phyloP scores from a whole-genome alignment of 1,140 invertebrate genomes.

The Drosophila watanabei region DNA sequence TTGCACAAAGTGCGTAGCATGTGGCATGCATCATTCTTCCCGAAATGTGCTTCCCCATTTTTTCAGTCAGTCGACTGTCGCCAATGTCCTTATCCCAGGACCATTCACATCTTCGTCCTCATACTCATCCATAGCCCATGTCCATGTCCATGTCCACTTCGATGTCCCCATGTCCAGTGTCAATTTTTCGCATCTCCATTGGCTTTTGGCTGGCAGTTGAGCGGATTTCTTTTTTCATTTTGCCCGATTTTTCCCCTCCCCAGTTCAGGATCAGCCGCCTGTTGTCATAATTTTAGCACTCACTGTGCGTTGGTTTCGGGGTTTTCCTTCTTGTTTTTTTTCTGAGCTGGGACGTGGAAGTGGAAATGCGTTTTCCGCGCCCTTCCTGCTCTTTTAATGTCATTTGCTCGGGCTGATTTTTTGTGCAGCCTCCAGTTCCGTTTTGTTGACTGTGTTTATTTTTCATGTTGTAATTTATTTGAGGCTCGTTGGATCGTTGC shows the following conservation, averaged over 20 bases:
- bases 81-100: conserved; percentile 33
- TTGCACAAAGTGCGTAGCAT: conserved; percentile 55
- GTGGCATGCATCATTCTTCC: conserved; percentile 65
- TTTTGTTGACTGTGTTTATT: conserved; percentile 44
- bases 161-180: conserved; percentile 62
- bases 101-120: conserved; percentile 10
- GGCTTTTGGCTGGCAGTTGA: conserved; percentile 51
- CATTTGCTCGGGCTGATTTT: conserved; percentile 42
- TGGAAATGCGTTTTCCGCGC: conserved; percentile 60
- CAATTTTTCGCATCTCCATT: conserved; percentile 57
- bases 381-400: conserved; percentile 42
- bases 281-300: conserved; percentile 77
- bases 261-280: conserved; percentile 39
- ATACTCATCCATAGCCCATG: conserved; percentile 8
- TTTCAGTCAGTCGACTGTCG: conserved; percentile 55
- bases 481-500: conserved; percentile 41
- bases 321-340: conserved; percentile 7
- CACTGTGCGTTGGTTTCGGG: conserved; percentile 50
- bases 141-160: conserved; percentile 29
- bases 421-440: conserved; percentile 18
- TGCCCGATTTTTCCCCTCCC: conserved; percentile 11
- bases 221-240: conserved; percentile 45
- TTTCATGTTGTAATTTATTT: conserved; percentile 65
- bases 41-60: conserved; percentile 27
- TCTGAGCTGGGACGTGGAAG: conserved; percentile 5